Evolutionary conservation across 2,113 vertebrate genomes (phyloP).

Genomic region (Erythrocercus mccallii): DNA sequence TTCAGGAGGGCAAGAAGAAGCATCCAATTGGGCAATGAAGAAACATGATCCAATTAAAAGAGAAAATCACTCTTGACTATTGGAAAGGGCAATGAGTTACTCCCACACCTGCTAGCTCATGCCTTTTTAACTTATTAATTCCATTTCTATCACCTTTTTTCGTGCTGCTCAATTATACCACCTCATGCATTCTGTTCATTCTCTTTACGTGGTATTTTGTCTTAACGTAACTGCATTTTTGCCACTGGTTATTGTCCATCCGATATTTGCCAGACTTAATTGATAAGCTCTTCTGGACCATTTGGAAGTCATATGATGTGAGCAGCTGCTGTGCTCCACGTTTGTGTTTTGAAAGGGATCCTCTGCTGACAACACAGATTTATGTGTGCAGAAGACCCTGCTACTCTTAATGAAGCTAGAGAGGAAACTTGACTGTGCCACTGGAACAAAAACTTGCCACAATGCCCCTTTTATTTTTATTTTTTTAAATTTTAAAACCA

Average conservation of each 20-base stretch:
- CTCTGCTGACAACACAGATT: background rate
- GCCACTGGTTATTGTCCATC: background rate
- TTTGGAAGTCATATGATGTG: background rate
- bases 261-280: background rate
- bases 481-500: too few relatives aligned
- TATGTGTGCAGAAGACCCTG: background rate
- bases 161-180: background rate
- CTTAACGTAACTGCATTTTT: background rate
- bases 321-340: background rate
- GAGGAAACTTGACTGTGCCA: background rate
- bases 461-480: fast-evolving
- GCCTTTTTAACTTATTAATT: background rate
- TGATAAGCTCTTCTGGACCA: background rate
- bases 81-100: background rate
- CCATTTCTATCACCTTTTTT: slow-evolving; percentile 2
- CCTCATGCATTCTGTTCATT: background rate
- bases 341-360: background rate
- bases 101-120: background rate
- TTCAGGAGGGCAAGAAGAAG: background rate
- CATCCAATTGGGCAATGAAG: background rate
- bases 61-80: background rate
- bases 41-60: slow-evolving; percentile 7
- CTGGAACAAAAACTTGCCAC: background rate
- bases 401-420: background rate
- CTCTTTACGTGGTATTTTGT: background rate